A percentile compares a stretch with the other conserved stretches of the same genome.
Evolutionary conservation across 2,113 vertebrate species (phyloP).

Genomic region (Hippocampus comes): DNA sequence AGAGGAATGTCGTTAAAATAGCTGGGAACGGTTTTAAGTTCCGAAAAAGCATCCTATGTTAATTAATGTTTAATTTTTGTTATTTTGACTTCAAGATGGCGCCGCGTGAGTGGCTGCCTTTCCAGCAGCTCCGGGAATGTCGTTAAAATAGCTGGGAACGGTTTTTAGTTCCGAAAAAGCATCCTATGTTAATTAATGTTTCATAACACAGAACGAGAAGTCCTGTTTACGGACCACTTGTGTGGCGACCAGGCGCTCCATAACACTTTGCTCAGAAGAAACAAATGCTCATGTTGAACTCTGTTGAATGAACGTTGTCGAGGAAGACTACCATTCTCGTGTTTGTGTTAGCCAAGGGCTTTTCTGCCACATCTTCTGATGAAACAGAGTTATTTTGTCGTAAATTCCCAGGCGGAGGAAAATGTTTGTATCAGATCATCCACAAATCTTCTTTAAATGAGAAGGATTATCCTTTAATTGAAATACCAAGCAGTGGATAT

Average conservation of each 20-base stretch:
- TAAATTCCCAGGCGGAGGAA: slow-evolving; percentile 23
- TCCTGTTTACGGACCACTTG: background rate
- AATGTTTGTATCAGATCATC: slow-evolving; percentile 39
- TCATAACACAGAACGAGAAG: background rate
- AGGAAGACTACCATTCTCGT: background rate
- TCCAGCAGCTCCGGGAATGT: no score
- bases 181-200: no score
- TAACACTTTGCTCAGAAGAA: background rate
- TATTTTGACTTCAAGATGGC: no score
- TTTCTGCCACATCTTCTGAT: slow-evolving; percentile 30
- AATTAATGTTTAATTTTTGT: no score
- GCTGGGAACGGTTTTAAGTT: no score
- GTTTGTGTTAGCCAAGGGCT: slow-evolving; percentile 15
- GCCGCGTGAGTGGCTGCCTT: no score
- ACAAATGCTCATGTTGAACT: background rate
- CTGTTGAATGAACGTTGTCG: slow-evolving; percentile 28
- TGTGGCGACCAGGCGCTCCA: background rate
- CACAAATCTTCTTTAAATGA: slow-evolving; percentile 50
- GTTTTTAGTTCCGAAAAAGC: no score
- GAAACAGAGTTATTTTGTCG: slow-evolving; percentile 14
- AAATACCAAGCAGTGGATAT: slow-evolving; percentile 23
- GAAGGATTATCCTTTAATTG: slow-evolving; percentile 13
- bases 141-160: no score
- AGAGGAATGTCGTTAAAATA: no score
- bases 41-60: no score